Percentiles rank a stretch among this genome's conserved stretches.
Conservation (phyloP, 2,888 invertebrate species). For the Tricholauxania praeusta region DNA sequence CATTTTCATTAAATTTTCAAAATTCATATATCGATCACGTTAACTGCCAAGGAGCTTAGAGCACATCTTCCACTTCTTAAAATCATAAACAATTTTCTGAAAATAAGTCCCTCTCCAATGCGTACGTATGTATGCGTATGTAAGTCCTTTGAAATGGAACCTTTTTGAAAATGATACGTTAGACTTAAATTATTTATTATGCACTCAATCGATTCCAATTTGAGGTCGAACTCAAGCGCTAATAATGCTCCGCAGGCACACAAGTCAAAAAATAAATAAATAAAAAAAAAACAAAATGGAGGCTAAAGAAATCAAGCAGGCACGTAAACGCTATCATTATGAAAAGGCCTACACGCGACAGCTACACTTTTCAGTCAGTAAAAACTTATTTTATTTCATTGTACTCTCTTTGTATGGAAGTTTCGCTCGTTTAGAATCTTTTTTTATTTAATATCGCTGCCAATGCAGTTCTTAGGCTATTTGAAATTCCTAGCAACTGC, state of each 20-base stretch:
- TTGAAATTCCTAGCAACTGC: not conserved
- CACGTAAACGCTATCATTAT: not conserved
- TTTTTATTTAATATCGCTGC: not conserved
- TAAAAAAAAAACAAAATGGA: not conserved
- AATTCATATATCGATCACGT: too few species aligned
- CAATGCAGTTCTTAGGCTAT: not conserved
- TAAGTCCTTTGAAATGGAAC: not conserved
- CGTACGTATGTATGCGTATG: not conserved
- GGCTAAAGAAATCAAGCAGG: slow-evolving; percentile 15
- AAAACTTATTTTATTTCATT: not conserved
- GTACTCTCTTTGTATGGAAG: too few species aligned
- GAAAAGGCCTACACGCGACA: slow-evolving; percentile 1
- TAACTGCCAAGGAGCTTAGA: too few species aligned
- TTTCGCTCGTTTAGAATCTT: too few species aligned
- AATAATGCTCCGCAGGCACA: not conserved
- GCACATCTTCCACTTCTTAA: too few species aligned
- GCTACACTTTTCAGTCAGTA: not conserved
- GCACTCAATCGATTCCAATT: slow-evolving; percentile 28
- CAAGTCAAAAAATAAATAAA: not conserved
- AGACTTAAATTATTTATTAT: slow-evolving; percentile 16
- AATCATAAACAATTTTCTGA: too few species aligned
- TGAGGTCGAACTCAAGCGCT: slow-evolving; percentile 4
- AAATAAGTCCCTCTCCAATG: too few species aligned
- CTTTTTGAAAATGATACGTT: slow-evolving; percentile 15
- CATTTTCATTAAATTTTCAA: too few species aligned